phyloP scores from a whole-genome alignment of 2,113 vertebrate species.

The Nanorana parkeri region DNA sequence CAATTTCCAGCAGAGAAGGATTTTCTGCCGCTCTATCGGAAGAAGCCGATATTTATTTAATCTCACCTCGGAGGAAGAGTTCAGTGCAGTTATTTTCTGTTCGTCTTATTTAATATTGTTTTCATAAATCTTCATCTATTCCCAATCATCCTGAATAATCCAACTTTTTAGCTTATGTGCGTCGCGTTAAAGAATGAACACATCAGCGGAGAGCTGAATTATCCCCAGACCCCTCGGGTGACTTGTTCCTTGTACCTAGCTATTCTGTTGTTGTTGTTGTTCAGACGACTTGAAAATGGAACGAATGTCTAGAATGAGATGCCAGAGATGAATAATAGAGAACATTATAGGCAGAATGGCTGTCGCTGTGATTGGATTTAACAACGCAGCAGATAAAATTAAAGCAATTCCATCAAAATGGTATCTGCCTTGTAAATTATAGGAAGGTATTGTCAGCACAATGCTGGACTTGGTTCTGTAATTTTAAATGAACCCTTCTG shows the following conservation, averaged over 20 bases:
- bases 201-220: conserved; percentile 65
- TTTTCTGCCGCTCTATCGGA: conserved; percentile 1
- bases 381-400: conserved; percentile 45
- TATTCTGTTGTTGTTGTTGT: conserved; percentile 60
- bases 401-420: conserved; percentile 8
- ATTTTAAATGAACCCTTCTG: conserved; percentile 12
- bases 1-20: not conserved
- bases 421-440: conserved; percentile 30
- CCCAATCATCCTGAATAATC: conserved; percentile 61
- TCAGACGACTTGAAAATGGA: conserved; percentile 63
- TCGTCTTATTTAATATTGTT: conserved; percentile 69
- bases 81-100: conserved; percentile 45
- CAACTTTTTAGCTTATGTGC: conserved; percentile 64
- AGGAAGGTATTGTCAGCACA: conserved; percentile 18
- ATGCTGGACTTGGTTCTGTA: conserved; percentile 1
- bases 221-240: conserved; percentile 64
- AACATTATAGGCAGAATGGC: conserved; percentile 54
- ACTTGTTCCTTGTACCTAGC: conserved; percentile 58
- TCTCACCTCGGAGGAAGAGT: conserved; percentile 24
- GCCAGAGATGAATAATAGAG: conserved; percentile 58
- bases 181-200: conserved; percentile 68
- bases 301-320: conserved; percentile 58
- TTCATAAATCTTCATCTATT: conserved; percentile 70
- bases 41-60: conserved; percentile 43
- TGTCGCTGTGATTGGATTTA: conserved; percentile 47